Percentiles rank a stretch among this genome's conserved stretches.
These are phyloP conservation scores for Stichopus horrens DNA, from an alignment of 53 echinoderm and acorn worm species.

Conservation along the genomic window DNA sequence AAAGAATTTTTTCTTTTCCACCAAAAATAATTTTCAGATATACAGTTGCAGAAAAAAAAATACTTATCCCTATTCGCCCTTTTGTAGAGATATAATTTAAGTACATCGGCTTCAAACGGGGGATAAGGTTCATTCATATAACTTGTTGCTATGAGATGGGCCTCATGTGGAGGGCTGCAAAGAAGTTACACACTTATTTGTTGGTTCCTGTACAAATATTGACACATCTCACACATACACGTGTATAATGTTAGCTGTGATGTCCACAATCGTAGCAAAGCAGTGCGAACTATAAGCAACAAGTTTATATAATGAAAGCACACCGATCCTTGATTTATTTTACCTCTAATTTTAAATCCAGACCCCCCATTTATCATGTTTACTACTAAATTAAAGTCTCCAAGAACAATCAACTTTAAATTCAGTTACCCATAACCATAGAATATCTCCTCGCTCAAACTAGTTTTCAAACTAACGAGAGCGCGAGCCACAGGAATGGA, in stretches of 20 bases:
- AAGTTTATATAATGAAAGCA: not conserved
- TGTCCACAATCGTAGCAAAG: too few relatives aligned
- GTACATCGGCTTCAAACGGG: too few relatives aligned
- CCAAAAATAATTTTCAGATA: not conserved
- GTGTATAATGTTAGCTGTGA: too few relatives aligned
- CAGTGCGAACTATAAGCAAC: not conserved
- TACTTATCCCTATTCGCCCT: too few relatives aligned
- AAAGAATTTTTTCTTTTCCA: not conserved
- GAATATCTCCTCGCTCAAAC: not conserved
- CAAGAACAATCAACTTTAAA: not conserved
- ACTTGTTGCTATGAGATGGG: too few relatives aligned
- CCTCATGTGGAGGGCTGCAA: too few relatives aligned
- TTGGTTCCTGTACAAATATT: too few relatives aligned
- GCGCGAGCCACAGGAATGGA: slow-evolving; percentile 1
- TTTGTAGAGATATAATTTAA: too few relatives aligned
- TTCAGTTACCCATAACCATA: not conserved
- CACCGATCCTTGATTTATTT: not conserved
- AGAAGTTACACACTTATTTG: too few relatives aligned
- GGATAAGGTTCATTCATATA: too few relatives aligned
- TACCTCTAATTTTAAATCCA: not conserved
- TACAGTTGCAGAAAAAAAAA: not conserved
- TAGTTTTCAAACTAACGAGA: not conserved
- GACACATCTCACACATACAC: too few relatives aligned
- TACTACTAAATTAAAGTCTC: not conserved
- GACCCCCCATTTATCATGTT: not conserved